A percentile compares a stretch with the other conserved stretches of the same genome.
These are phyloP conservation scores for Chaenocephalus aceratus DNA, from an alignment of 2,113 vertebrate species.

Conservation along the genomic window DNA sequence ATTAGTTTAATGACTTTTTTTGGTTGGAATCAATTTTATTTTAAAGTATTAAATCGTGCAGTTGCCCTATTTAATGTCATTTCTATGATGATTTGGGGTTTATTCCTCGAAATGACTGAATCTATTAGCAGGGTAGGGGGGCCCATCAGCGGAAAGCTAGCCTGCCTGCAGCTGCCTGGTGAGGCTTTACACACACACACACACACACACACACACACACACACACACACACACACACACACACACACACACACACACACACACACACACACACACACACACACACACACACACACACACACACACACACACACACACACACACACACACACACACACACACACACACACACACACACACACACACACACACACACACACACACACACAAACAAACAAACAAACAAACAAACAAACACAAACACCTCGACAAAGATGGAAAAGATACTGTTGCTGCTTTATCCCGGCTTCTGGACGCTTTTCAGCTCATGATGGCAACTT, in stretches of 20 bases:
- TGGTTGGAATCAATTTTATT: conserved; percentile 31
- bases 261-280: conserved; percentile 20
- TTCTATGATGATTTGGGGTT: conserved; percentile 73
- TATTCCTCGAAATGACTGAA: conserved; percentile 70
- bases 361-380: conserved; percentile 22
- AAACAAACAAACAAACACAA: neutral
- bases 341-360: conserved; percentile 5
- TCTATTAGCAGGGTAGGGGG: conserved; percentile 55
- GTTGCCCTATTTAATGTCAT: conserved; percentile 61
- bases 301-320: conserved; percentile 20
- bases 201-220: conserved; percentile 18
- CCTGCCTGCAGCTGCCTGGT: conserved; percentile 40
- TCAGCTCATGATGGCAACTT: conserved; percentile 57
- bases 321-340: conserved; percentile 3
- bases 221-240: conserved; percentile 12
- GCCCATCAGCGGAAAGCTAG: conserved; percentile 35
- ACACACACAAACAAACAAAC: conserved; percentile 21
- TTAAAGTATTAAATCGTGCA: conserved; percentile 40
- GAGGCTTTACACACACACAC: conserved; percentile 34
- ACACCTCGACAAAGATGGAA: conserved; percentile 48
- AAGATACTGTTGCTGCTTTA: conserved; percentile 57
- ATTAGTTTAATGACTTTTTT: conserved; percentile 71
- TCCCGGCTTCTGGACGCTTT: conserved; percentile 44
- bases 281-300: conserved; percentile 30
- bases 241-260: conserved; percentile 30